Base-by-base conservation (phyloP, 2,888 invertebrate species). In the Cosmia pyralina region DNA sequence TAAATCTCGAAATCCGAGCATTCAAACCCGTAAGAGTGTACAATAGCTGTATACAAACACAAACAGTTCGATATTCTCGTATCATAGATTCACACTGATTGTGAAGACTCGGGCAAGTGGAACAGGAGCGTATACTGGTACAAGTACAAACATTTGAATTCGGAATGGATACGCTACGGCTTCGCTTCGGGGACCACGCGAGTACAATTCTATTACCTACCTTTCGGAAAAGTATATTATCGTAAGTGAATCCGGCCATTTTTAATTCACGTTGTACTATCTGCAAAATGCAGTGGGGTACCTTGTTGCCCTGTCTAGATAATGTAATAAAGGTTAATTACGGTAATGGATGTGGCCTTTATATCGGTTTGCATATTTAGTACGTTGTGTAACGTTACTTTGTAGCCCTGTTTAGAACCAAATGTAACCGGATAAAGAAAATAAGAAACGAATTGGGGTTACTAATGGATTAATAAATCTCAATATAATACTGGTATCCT, bases 141-240 rank as follows among this genome's bases (percentile, higher is more conserved):
- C 73, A 46, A 59, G 67, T 64, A 79, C 69, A 84, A 84, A 77
- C 74, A 86, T 84, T 84, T 75, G 72, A 79, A 84, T 84, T 83
- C 50, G 64, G 69, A 81, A 84, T 75, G 74, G 79, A 84, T 67
- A 59, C 22, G 15, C n/a, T 46, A 63, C 53, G 50, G 59, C 59
- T 69, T 72, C 64, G 76, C 84, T 70, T 57, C 48, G 53, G 65
- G 53, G 59, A 83, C 58, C 28, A 58, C 64, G 50, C 55, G 19
- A 11, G 62, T 60, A 62, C 65, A 55, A 72, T 75, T 74, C 46
- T 78, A 66, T 81, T 83, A 70, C 59, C 66, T 83, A 70, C 59
- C 66, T 72, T 70, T 55, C 11, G 70, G 22, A 62, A 70, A 79
- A 65, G 66, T 53, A 52, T 69, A 48, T 65, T 64, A 60, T 78